A percentile compares a stretch with the other conserved stretches of the same genome.
phyloP scores from a whole-genome alignment of 2,888 invertebrate genomes.

The Nemurella pictetii region DNA sequence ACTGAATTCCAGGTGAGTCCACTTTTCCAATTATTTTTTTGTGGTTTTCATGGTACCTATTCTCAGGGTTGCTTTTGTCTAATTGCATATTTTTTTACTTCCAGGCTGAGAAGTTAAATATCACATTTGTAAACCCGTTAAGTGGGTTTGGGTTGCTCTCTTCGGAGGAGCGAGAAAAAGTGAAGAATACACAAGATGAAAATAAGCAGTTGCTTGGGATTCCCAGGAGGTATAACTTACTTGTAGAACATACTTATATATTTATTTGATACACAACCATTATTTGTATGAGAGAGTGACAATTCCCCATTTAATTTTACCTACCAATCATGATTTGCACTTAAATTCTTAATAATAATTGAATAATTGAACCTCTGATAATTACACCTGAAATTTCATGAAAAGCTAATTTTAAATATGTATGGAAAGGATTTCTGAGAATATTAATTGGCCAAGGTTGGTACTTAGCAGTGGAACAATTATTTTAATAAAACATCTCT shows the following conservation, averaged over 20 bases:
- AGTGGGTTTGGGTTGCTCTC: conserved; percentile 63
- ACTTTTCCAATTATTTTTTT: too few species aligned
- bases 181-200: conserved; percentile 59
- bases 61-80: too few species aligned
- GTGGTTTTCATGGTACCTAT: conserved; percentile 38
- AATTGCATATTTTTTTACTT: neutral
- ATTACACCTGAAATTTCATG: too few species aligned
- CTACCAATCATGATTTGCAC: too few species aligned
- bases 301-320: too few species aligned
- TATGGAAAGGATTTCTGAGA: neutral
- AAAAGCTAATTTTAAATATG: too few species aligned
- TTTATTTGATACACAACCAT: too few species aligned
- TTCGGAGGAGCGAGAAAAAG: conserved; percentile 58
- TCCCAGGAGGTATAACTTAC: conserved; percentile 68
- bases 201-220: conserved; percentile 71
- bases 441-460: neutral
- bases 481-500: neutral
- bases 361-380: too few species aligned
- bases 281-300: too few species aligned
- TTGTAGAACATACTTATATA: neutral
- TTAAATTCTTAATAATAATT: too few species aligned
- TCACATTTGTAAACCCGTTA: conserved; percentile 71
- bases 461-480: neutral
- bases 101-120: conserved; percentile 82
- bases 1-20: conserved; percentile 78